Evolutionary conservation across 2,888 invertebrate species (phyloP).

Genomic region (Agapostemon virescens): DNA sequence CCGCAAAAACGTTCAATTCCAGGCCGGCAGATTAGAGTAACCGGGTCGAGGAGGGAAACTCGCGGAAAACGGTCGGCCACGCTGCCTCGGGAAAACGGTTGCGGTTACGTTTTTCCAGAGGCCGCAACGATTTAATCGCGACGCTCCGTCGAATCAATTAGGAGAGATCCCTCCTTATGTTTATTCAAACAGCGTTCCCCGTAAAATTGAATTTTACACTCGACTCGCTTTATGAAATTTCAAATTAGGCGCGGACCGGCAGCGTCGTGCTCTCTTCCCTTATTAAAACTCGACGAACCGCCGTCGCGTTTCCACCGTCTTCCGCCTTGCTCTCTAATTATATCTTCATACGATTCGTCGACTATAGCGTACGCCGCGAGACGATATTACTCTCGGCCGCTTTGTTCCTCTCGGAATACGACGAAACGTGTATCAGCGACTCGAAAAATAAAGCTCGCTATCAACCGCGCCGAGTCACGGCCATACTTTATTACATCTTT

Average conservation of each 20-base stretch:
- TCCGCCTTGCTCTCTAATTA: constrained; percentile 3
- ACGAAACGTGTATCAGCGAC: neutral
- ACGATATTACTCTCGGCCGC: neutral
- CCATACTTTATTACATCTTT: neutral
- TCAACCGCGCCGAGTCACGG: neutral
- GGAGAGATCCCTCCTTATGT: constrained; percentile 10
- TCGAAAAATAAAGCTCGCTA: neutral
- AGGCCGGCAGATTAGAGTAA: neutral
- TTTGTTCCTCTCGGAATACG: neutral
- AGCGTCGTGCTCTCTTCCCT: constrained; percentile 9
- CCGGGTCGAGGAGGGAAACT: neutral
- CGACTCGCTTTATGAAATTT: constrained; percentile 20
- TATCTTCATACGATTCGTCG: neutral
- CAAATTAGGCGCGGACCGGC: constrained; percentile 9
- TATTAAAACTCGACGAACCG: constrained; percentile 27
- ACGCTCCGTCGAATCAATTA: constrained; percentile 17
- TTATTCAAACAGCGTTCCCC: constrained; percentile 6
- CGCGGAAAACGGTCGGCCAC: neutral
- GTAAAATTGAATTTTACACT: constrained; percentile 22
- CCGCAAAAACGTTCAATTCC: neutral
- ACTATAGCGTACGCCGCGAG: neutral
- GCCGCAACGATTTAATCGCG: constrained; percentile 1
- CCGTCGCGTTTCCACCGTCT: neutral
- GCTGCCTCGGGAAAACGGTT: neutral
- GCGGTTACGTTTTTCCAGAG: neutral